A percentile compares a stretch with the other conserved stretches of the same genome.
Evolutionary conservation across 2,797 vertebrate species (phyloP).

Genomic region (Dipus sagitta): DNA sequence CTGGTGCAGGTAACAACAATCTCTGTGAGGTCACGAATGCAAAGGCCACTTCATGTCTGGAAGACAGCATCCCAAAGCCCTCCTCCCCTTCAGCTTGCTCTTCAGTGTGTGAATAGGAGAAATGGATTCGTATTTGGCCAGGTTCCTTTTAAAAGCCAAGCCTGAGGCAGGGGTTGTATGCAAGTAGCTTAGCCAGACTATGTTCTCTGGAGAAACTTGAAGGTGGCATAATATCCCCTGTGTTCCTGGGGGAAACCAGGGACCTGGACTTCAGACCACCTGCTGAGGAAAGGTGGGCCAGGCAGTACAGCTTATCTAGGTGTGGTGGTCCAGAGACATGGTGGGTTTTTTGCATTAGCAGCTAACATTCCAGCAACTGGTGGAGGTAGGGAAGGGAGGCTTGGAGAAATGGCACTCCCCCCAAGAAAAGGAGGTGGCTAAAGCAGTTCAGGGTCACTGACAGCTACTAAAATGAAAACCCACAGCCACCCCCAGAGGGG

Average conservation of each 20-base stretch:
- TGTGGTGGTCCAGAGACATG: neutral
- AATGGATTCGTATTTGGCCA: neutral
- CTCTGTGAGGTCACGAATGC: too few species aligned
- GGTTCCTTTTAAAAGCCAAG: neutral
- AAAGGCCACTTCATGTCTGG: too few species aligned
- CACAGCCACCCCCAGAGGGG: neutral
- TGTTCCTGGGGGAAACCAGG: too few species aligned
- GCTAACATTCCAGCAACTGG: neutral
- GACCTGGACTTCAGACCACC: neutral
- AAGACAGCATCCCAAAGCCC: too few species aligned
- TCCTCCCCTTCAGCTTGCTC: too few species aligned
- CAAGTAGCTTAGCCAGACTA: neutral
- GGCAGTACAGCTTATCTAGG: neutral
- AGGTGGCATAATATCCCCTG: accelerated
- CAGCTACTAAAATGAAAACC: neutral
- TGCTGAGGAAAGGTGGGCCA: neutral
- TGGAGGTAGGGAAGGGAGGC: neutral
- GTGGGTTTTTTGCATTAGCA: neutral
- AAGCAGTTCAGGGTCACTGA: too few species aligned
- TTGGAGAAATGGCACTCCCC: accelerated
- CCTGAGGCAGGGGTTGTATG: neutral
- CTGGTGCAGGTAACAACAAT: neutral
- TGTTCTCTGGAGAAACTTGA: neutral
- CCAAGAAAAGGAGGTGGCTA: too few species aligned
- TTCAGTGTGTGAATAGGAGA: accelerated